Evolutionary conservation across 2,113 vertebrate genomes (phyloP).

Genomic region (Chamaea fasciata): DNA sequence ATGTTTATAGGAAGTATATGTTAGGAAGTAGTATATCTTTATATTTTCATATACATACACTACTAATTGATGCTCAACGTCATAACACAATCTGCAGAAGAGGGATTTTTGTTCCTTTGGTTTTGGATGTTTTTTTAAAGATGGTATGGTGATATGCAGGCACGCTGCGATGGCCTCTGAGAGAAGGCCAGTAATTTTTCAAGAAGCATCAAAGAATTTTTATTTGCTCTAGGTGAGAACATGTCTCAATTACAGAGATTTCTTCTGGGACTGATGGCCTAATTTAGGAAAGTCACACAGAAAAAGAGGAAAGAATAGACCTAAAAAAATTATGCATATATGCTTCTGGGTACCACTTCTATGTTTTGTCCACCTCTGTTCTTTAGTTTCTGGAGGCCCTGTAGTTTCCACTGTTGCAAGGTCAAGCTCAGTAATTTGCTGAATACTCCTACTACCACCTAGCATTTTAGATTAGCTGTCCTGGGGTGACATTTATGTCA

Average conservation of each 20-base stretch:
- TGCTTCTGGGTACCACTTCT: neutral
- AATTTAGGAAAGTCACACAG: neutral
- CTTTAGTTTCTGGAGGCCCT: neutral
- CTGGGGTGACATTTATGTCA: neutral
- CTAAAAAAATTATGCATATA: neutral
- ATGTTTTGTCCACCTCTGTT: neutral
- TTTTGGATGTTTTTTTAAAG: neutral
- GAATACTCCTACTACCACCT: neutral
- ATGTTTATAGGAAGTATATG: no score
- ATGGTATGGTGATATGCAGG: no score
- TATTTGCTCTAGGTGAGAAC: neutral
- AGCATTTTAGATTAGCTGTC: neutral
- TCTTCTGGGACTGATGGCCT: neutral
- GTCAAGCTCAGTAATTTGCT: neutral
- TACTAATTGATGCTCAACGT: neutral
- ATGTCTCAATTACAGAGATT: neutral
- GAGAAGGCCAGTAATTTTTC: neutral
- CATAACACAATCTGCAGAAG: neutral
- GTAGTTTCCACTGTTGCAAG: neutral
- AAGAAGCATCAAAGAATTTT: neutral
- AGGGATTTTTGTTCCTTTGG: rapidly evolving
- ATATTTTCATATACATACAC: neutral
- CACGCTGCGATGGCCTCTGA: neutral
- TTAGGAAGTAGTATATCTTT: neutral
- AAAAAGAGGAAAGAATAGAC: neutral